Conservation (phyloP, 2,888 invertebrate genomes). For the Cosmorhoe ocellata region DNA sequence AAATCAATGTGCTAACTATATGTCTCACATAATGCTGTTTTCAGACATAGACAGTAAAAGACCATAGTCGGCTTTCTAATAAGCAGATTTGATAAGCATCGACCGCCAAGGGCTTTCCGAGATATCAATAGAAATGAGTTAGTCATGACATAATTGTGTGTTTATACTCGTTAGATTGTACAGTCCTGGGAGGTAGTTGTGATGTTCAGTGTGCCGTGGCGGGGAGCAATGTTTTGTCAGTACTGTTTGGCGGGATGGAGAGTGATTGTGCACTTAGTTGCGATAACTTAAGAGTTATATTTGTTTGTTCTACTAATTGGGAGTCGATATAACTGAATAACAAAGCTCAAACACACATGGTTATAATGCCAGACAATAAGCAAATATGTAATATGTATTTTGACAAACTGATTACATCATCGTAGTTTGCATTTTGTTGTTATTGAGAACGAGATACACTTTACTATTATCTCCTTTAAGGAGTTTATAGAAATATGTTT, state of each 20-base stretch:
- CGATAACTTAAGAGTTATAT: not conserved
- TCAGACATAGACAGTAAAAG: slow-evolving; percentile 41
- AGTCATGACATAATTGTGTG: slow-evolving; percentile 32
- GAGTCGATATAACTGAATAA: not conserved
- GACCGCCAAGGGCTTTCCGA: slow-evolving; percentile 30
- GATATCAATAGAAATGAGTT: slow-evolving; percentile 42
- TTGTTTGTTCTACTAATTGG: not conserved
- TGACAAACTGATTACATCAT: too few relatives aligned
- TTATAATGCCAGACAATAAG: not conserved
- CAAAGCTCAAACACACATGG: not conserved
- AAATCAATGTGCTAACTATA: slow-evolving; percentile 51
- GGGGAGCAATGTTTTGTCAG: slow-evolving; percentile 17
- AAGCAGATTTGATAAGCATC: slow-evolving; percentile 44
- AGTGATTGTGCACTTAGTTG: slow-evolving; percentile 7
- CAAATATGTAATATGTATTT: not conserved
- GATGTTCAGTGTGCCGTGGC: slow-evolving; percentile 26
- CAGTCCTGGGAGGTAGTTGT: slow-evolving; percentile 28
- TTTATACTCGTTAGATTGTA: slow-evolving; percentile 35
- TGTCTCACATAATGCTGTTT: slow-evolving; percentile 43
- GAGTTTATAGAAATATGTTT: too few relatives aligned
- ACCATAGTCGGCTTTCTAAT: slow-evolving; percentile 43
- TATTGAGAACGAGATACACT: not conserved
- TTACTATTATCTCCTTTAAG: not conserved
- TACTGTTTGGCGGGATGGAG: slow-evolving; percentile 16
- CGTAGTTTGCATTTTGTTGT: not conserved